Evolutionary conservation across 1,140 invertebrate species (phyloP).

Genomic region (Drosophila punjabiensis): DNA sequence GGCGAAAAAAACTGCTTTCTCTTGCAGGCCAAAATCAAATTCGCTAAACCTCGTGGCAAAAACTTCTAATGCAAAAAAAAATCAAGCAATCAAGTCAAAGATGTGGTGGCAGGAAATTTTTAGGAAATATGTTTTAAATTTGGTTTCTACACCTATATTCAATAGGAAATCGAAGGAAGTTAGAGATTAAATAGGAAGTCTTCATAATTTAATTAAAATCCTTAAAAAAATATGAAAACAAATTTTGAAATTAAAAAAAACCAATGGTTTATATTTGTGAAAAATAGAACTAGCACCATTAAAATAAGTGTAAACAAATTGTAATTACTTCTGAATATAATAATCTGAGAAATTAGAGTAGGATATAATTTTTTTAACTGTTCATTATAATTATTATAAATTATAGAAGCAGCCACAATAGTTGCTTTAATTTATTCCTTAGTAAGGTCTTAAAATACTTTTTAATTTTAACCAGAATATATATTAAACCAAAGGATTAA

Average conservation of each 20-base stretch:
- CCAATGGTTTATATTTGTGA: too few relatives aligned
- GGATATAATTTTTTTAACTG: too few relatives aligned
- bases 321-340: background rate
- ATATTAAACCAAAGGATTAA: background rate
- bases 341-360: background rate
- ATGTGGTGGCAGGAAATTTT: slow-evolving; percentile 28
- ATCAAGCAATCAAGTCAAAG: slow-evolving; percentile 12
- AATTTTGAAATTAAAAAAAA: background rate
- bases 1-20: slow-evolving; percentile 77
- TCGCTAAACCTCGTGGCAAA: slow-evolving; percentile 72
- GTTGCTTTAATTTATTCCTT: background rate
- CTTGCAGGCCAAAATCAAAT: slow-evolving; percentile 78
- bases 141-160: background rate
- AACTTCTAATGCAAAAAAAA: slow-evolving; percentile 54
- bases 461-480: background rate
- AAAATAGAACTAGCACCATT: background rate
- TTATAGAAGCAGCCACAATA: background rate
- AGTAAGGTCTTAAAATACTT: background rate
- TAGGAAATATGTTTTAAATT: background rate
- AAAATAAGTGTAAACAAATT: background rate
- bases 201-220: background rate
- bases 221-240: background rate
- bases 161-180: background rate
- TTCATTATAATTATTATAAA: too few relatives aligned
- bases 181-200: background rate